A percentile compares a stretch with the other conserved stretches of the same genome.
Conservation (phyloP, 2,113 vertebrate species). For the Trochalopteron elliotii region DNA sequence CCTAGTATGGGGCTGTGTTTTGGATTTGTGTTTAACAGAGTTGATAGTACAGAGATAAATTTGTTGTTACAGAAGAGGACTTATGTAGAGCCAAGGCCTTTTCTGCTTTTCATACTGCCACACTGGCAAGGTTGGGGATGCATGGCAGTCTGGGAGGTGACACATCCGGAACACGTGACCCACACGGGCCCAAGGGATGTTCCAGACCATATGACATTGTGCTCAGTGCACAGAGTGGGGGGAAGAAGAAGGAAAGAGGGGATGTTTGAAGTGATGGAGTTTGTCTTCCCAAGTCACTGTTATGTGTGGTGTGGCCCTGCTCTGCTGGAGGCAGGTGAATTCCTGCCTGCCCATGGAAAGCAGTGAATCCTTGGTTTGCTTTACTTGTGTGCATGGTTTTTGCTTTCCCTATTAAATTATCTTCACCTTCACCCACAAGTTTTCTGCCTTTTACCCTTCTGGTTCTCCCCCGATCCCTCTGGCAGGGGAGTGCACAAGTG, state of each 20-base stretch:
- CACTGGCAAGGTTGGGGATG: not conserved
- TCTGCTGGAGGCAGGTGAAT: not conserved
- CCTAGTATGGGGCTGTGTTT: not conserved
- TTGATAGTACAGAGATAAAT: not conserved
- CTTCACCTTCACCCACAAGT: too few species aligned
- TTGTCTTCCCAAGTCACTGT: not conserved
- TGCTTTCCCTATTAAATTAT: not conserved
- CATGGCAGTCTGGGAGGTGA: not conserved
- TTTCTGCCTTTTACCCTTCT: not conserved
- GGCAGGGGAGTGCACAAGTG: not conserved
- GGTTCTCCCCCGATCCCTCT: accelerated
- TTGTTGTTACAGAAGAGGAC: not conserved
- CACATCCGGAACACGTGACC: too few species aligned
- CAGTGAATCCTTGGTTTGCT: not conserved
- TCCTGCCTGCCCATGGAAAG: not conserved
- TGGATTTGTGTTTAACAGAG: not conserved
- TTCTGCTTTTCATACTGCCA: not conserved
- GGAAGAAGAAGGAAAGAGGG: too few species aligned
- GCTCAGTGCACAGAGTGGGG: not conserved
- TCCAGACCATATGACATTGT: accelerated
- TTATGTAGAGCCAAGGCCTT: not conserved
- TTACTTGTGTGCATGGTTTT: not conserved
- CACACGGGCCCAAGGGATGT: not conserved
- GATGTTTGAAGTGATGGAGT: not conserved
- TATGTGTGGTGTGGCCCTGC: accelerated